Evolutionary conservation across 2,797 vertebrate genomes (phyloP).

Genomic region (Chelmon rostratus): DNA sequence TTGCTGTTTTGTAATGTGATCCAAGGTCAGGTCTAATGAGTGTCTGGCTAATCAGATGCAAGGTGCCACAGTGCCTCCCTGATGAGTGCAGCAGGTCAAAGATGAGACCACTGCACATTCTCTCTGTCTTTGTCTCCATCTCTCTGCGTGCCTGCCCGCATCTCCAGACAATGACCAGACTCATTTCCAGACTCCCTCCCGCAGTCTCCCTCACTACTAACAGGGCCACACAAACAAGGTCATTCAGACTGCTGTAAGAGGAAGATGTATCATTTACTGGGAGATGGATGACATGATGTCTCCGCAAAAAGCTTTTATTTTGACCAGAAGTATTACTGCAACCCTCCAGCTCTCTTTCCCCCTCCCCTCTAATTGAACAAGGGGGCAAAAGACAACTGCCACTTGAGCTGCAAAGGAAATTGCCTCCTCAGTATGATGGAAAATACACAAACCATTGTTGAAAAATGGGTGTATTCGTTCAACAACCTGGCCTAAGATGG

Average conservation of each 20-base stretch:
- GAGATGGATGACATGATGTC: slow-evolving; percentile 83
- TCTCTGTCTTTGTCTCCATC: slow-evolving; percentile 46
- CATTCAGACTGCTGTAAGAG: slow-evolving; percentile 77
- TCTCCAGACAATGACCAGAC: slow-evolving; percentile 78
- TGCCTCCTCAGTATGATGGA: slow-evolving; percentile 70
- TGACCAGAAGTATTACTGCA: slow-evolving; percentile 79
- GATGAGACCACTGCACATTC: slow-evolving; percentile 51
- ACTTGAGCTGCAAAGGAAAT: slow-evolving; percentile 80
- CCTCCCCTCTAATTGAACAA: slow-evolving; percentile 80
- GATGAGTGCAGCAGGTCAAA: slow-evolving; percentile 67
- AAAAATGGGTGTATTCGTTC: slow-evolving; percentile 61
- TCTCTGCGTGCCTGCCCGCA: slow-evolving; percentile 40
- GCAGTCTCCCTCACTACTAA: slow-evolving; percentile 69
- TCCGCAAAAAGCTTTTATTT: slow-evolving; percentile 80
- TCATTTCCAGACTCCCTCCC: slow-evolving; percentile 72
- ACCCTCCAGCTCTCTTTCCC: slow-evolving; percentile 49
- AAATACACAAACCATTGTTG: slow-evolving; percentile 66
- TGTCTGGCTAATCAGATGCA: slow-evolving; percentile 74
- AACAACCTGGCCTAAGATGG: slow-evolving; percentile 54
- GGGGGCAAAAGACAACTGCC: slow-evolving; percentile 80
- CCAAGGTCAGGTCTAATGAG: slow-evolving; percentile 79
- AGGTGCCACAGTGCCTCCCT: slow-evolving; percentile 60
- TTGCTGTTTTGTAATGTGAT: slow-evolving; percentile 51
- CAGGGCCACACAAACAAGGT: slow-evolving; percentile 83
- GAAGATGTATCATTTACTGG: slow-evolving; percentile 84